These are phyloP conservation scores for Trinorchestia longiramus DNA, from an alignment of 1,140 invertebrate genomes.

Conservation along the genomic window DNA sequence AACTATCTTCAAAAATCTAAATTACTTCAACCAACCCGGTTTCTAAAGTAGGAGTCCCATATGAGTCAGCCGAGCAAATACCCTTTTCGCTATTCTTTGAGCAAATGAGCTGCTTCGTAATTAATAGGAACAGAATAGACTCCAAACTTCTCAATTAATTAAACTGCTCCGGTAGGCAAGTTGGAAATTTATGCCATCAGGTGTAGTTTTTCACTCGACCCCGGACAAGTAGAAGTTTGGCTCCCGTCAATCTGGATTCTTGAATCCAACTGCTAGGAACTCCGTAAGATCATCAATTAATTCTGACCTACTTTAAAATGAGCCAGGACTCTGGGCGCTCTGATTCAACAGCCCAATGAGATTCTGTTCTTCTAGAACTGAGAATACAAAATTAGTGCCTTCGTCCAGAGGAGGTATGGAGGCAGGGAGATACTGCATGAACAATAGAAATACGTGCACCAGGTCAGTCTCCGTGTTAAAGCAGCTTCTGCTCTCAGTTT, in stretches of 20 bases:
- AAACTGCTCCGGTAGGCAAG: background rate
- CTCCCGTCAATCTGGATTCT: background rate
- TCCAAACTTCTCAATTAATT: constrained; percentile 12
- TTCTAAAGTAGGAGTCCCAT: background rate
- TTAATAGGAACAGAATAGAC: background rate
- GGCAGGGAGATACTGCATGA: no score
- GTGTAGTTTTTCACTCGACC: background rate
- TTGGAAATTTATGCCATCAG: constrained; percentile 45
- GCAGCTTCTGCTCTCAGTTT: no score
- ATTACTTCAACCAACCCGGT: background rate
- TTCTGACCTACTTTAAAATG: constrained; percentile 17
- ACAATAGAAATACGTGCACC: no score
- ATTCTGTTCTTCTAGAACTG: background rate
- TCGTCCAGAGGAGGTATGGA: background rate
- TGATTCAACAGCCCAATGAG: background rate
- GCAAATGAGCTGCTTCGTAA: constrained; percentile 6
- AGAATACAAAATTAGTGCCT: background rate
- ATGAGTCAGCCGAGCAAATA: background rate
- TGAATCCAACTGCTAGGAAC: constrained; percentile 19
- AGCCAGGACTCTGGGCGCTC: background rate
- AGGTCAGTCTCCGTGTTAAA: no score
- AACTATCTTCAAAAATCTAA: background rate
- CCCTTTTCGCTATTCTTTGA: background rate
- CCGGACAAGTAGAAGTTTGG: background rate
- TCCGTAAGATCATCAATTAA: constrained; percentile 39